Evolutionary conservation across 2,113 vertebrate genomes (phyloP).

Genomic region (Ornithorhynchus anatinus): DNA sequence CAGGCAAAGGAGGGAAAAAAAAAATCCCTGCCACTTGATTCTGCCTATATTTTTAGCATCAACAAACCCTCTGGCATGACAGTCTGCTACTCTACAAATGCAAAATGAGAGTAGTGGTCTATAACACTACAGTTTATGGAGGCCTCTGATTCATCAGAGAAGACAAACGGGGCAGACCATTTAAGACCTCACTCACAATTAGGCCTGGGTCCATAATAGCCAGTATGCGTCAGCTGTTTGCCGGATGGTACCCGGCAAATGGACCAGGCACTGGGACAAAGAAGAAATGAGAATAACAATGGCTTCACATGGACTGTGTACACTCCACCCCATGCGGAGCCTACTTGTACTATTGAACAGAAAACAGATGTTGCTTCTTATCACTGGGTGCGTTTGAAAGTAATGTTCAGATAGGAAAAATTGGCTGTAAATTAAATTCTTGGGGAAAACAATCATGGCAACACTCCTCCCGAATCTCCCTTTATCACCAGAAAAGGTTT

Average conservation of each 20-base stretch:
- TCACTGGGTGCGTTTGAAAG: constrained; percentile 83
- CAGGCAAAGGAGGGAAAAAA: constrained; percentile 29
- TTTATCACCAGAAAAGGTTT: constrained; percentile 77
- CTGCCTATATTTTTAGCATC: constrained; percentile 60
- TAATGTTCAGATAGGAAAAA: constrained; percentile 82
- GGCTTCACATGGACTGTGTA: constrained; percentile 70
- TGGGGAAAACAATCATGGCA: constrained; percentile 70
- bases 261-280: constrained; percentile 74
- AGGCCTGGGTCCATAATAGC: constrained; percentile 74
- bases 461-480: constrained; percentile 70
- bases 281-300: constrained; percentile 77
- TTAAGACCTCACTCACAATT: constrained; percentile 73
- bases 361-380: constrained; percentile 96
- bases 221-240: constrained; percentile 81
- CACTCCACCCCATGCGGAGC: constrained; percentile 79
- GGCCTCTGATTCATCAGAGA: constrained; percentile 49
- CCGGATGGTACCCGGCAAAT: constrained; percentile 79
- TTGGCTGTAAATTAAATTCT: constrained; percentile 81
- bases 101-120: constrained; percentile 42
- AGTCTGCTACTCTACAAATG: constrained; percentile 41
- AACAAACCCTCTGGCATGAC: constrained; percentile 35
- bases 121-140: constrained; percentile 8
- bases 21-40: constrained; percentile 40
- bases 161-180: constrained; percentile 66
- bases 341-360: constrained; percentile 80